Conservation (phyloP, 2,113 vertebrate genomes). For the Dromaius novaehollandiae region DNA sequence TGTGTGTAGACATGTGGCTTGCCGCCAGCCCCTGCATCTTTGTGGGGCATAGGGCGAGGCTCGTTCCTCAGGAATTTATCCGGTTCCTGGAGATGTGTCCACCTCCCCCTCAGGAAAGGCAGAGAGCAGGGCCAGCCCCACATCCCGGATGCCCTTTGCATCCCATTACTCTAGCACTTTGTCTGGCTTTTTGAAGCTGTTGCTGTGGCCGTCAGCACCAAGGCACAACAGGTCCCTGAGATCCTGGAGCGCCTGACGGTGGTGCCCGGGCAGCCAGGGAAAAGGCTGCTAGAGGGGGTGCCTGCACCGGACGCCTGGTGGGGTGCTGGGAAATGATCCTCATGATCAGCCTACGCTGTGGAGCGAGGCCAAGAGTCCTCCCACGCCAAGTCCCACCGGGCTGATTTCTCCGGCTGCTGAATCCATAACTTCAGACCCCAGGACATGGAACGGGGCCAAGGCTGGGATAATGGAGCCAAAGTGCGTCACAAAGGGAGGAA, state of each 20-base stretch:
- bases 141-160: neutral
- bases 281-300: neutral
- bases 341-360: slow-evolving; percentile 43
- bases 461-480: slow-evolving; percentile 21
- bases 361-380: slow-evolving; percentile 49
- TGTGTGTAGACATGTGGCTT: neutral
- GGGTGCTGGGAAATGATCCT: slow-evolving; percentile 36
- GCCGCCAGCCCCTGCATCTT: neutral
- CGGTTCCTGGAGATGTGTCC: neutral
- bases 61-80: neutral
- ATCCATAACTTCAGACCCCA: slow-evolving; percentile 60
- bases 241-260: no score
- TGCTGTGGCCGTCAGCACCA: fast-evolving
- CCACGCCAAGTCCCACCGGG: slow-evolving; percentile 12
- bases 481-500: slow-evolving; percentile 69
- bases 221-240: neutral
- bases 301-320: neutral
- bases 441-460: slow-evolving; percentile 43
- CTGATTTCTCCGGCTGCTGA: slow-evolving; percentile 58
- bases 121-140: no score
- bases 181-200: neutral
- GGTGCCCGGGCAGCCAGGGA: neutral
- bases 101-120: neutral
- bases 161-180: neutral
- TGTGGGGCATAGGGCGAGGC: neutral